Conservation (phyloP, 2,113 vertebrate genomes). For the Cryptomyrus ogoouensis region DNA sequence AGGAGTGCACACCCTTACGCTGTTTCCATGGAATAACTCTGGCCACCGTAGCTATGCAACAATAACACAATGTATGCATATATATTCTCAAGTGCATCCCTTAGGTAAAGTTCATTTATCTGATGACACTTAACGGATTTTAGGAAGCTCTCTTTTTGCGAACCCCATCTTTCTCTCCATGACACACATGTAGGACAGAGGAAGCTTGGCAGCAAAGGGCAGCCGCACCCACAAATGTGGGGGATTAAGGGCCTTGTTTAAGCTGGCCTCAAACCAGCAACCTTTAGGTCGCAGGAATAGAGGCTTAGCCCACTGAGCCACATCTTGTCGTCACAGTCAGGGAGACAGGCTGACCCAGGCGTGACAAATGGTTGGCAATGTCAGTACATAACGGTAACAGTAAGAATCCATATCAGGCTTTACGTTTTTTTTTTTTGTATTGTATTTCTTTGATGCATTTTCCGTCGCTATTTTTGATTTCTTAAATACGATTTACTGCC, state of each 20-base stretch:
- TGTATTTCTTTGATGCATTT: not conserved
- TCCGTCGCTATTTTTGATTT: not conserved
- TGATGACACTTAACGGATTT: not conserved
- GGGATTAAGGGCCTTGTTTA: not conserved
- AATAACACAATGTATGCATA: not conserved
- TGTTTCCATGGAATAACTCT: not conserved
- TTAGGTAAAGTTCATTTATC: not conserved
- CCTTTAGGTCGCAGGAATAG: not conserved
- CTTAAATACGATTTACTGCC: not conserved
- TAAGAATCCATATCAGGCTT: not conserved
- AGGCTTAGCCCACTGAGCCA: not conserved
- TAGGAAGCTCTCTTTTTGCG: not conserved
- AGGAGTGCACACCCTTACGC: not conserved
- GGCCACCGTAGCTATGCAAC: not conserved
- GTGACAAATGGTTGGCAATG: not conserved
- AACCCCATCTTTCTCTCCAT: not conserved
- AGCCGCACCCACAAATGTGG: not conserved
- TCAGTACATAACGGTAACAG: not conserved
- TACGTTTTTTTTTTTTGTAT: not conserved
- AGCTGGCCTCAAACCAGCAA: not conserved
- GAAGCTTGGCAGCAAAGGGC: not conserved
- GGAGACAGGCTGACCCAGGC: not conserved
- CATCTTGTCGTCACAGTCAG: not conserved
- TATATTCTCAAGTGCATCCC: not conserved
- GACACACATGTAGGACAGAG: not conserved